Conservation (phyloP, 23 tunicate species). For the Phallusia fumigata region DNA sequence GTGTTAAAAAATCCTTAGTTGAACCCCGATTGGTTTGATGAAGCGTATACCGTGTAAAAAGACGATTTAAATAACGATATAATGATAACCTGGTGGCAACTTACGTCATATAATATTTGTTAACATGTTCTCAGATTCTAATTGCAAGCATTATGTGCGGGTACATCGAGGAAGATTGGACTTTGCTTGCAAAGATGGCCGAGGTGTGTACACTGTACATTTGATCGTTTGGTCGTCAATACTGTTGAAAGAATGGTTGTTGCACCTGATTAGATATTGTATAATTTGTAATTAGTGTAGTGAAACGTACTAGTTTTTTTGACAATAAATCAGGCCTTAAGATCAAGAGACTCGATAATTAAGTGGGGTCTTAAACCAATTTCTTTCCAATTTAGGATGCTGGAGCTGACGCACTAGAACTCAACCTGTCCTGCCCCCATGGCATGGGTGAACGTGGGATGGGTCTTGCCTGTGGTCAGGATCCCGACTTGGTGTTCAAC, state of each 20-base stretch:
- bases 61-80: no score
- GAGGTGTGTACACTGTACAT: slow-evolving; percentile 21
- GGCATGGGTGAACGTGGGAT: slow-evolving; percentile 99
- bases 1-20: no score
- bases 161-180: slow-evolving; percentile 87
- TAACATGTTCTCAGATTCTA: slow-evolving; percentile 46
- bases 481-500: slow-evolving; percentile 88
- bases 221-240: no score
- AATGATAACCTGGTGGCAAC: no score
- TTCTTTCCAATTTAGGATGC: slow-evolving; percentile 45
- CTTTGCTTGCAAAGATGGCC: slow-evolving; percentile 57
- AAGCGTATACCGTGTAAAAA: no score
- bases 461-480: slow-evolving; percentile 99
- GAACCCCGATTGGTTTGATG: no score
- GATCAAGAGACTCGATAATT: no score
- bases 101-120: background rate
- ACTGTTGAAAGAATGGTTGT: no score
- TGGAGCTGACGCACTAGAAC: slow-evolving; percentile 95
- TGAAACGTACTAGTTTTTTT: no score
- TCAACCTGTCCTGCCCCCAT: slow-evolving; percentile 98
- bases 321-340: no score
- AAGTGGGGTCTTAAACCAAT: background rate
- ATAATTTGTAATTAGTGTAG: no score
- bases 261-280: no score
- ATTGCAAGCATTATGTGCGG: slow-evolving; percentile 98